Evolutionary conservation across 1,140 invertebrate genomes (phyloP).

Genomic region (Lucilia sericata): DNA sequence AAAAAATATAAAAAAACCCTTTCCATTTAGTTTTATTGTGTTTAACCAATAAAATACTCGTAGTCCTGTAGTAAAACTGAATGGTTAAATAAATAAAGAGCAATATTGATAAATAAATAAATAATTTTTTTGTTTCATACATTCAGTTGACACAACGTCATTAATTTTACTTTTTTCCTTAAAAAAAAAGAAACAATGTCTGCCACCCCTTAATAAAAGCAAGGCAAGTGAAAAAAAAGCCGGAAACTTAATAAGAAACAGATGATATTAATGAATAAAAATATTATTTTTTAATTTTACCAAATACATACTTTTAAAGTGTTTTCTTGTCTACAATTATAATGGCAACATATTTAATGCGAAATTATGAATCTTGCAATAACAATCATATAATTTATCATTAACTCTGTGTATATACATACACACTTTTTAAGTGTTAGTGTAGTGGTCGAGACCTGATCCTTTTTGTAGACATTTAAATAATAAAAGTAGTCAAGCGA

Average conservation of each 20-base stretch:
- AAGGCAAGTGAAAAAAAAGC: not conserved
- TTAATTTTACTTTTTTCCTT: not conserved
- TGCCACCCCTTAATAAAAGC: not conserved
- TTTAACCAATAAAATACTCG: not conserved
- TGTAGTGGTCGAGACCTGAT: no score
- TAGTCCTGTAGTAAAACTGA: not conserved
- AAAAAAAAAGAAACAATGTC: not conserved
- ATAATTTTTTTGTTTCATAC: not conserved
- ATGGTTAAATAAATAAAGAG: slow-evolving; percentile 1
- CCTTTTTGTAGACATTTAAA: no score
- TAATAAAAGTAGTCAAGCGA: no score
- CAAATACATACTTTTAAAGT: not conserved
- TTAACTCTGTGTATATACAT: not conserved
- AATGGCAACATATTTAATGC: not conserved
- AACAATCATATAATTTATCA: slow-evolving; percentile 20
- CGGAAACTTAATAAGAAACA: slow-evolving; percentile 14
- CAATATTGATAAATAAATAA: slow-evolving; percentile 30
- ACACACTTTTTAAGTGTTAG: not conserved
- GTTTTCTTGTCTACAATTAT: not conserved
- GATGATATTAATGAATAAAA: slow-evolving; percentile 12
- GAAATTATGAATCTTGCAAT: slow-evolving; percentile 4
- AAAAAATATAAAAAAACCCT: not conserved
- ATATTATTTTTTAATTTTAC: not conserved
- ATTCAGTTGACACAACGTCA: not conserved
- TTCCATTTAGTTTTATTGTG: not conserved